Conservation (phyloP, 2,797 vertebrate genomes). For the Distichodus sexfasciatus region DNA sequence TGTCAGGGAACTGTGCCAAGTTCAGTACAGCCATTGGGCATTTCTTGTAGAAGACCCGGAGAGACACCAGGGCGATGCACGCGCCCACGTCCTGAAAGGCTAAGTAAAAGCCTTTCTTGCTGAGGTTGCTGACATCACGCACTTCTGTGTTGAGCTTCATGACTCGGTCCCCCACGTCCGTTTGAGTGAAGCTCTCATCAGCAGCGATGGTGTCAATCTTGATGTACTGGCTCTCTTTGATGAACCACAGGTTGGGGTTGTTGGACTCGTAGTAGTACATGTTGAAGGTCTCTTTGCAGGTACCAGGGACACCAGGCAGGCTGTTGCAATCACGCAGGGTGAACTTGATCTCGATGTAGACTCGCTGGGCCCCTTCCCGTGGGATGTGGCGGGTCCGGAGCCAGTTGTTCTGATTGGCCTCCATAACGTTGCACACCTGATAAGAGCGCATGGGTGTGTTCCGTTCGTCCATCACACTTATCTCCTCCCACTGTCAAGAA, state of each 20-base stretch:
- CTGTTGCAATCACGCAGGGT: slow-evolving; percentile 85
- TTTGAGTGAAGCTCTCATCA: slow-evolving; percentile 85
- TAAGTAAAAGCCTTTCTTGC: slow-evolving; percentile 81
- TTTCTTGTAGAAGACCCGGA: slow-evolving; percentile 83
- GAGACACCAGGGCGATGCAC: slow-evolving; percentile 82
- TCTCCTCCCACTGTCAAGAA: slow-evolving; percentile 81
- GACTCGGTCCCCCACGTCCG: slow-evolving; percentile 82
- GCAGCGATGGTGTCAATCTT: slow-evolving; percentile 86
- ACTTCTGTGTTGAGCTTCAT: slow-evolving; percentile 86
- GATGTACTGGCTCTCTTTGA: slow-evolving; percentile 81
- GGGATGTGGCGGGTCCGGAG: slow-evolving; percentile 80
- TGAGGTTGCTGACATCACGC: slow-evolving; percentile 80
- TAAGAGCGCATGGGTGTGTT: slow-evolving; percentile 84
- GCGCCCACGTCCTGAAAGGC: slow-evolving; percentile 83
- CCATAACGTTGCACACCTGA: slow-evolving; percentile 84
- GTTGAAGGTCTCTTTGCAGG: slow-evolving; percentile 87
- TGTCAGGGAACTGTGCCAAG: slow-evolving; percentile 82
- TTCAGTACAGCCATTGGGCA: slow-evolving; percentile 79
- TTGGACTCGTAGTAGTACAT: slow-evolving; percentile 85
- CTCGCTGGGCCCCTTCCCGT: slow-evolving; percentile 77
- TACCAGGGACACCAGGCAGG: slow-evolving; percentile 80
- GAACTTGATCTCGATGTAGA: slow-evolving; percentile 86
- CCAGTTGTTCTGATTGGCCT: slow-evolving; percentile 86
- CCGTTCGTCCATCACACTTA: slow-evolving; percentile 83
- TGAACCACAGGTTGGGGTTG: slow-evolving; percentile 79